Conservation (phyloP, 2,797 vertebrate species). For the Mus spretus region DNA sequence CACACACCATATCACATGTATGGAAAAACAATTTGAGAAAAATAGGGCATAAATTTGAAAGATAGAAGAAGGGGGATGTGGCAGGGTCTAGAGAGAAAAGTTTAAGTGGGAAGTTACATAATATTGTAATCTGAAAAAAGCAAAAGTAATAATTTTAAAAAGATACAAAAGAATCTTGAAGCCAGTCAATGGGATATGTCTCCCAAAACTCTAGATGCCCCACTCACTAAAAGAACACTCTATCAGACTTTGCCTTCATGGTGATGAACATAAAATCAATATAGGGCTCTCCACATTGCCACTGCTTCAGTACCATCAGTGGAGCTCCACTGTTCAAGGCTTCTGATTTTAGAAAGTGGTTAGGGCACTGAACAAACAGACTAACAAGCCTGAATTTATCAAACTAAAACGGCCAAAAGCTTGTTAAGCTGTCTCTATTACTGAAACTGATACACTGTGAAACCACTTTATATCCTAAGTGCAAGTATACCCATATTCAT, state of each 20-base stretch:
- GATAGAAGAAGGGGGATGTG: not conserved
- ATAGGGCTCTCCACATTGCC: not conserved
- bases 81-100: not conserved
- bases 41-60: not conserved
- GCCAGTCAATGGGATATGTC: not conserved
- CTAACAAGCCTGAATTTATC: not conserved
- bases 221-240: not conserved
- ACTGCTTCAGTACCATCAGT: not conserved
- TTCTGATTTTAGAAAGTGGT: not conserved
- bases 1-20: not conserved
- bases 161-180: not conserved
- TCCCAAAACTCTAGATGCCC: not conserved
- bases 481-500: not conserved
- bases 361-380: not conserved
- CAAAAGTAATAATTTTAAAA: not conserved
- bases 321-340: accelerated
- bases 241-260: not conserved
- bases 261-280: not conserved
- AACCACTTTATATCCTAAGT: not conserved
- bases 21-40: not conserved
- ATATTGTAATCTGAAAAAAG: too few species aligned
- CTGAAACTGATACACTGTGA: not conserved
- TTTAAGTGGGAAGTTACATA: not conserved
- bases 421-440: not conserved
- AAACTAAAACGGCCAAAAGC: not conserved